These are phyloP conservation scores for Mastigias papua DNA, from an alignment of 30 jellyfish, hydroid and myxozoan genomes.

Conservation along the genomic window DNA sequence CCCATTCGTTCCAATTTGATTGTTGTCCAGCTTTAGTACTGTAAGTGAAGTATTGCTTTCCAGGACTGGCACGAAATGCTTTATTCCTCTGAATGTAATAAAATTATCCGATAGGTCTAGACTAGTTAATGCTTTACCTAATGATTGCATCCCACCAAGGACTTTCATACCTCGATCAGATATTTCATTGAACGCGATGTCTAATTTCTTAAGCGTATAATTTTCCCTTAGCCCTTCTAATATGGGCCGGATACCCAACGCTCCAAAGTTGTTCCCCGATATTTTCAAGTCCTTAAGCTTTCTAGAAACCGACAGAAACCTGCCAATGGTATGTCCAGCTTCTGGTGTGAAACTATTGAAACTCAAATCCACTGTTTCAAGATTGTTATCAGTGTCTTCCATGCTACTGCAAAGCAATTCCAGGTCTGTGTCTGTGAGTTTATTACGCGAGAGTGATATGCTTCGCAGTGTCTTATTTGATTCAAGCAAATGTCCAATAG, in stretches of 20 bases:
- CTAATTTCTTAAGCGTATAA: slow-evolving; percentile 32
- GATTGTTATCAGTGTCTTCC: slow-evolving; percentile 48
- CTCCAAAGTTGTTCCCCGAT: slow-evolving; percentile 65
- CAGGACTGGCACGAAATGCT: slow-evolving; percentile 29
- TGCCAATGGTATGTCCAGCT: slow-evolving; percentile 55
- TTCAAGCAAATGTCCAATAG: slow-evolving; percentile 61
- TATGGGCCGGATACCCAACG: slow-evolving; percentile 26
- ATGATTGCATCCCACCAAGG: slow-evolving; percentile 9
- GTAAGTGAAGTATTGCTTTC: slow-evolving; percentile 23
- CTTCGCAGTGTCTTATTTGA: slow-evolving; percentile 46
- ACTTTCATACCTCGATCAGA: slow-evolving; percentile 52
- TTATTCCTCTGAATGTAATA: slow-evolving; percentile 42
- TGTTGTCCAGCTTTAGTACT: slow-evolving; percentile 53
- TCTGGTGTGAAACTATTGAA: slow-evolving; percentile 65
- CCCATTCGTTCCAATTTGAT: slow-evolving; percentile 68
- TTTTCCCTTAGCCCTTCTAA: slow-evolving; percentile 43
- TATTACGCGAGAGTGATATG: slow-evolving; percentile 37
- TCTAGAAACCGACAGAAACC: slow-evolving; percentile 13
- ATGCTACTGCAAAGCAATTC: slow-evolving; percentile 65
- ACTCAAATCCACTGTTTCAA: slow-evolving; percentile 56
- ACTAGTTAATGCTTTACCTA: slow-evolving; percentile 17
- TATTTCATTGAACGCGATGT: slow-evolving; percentile 62
- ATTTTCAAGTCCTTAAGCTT: slow-evolving; percentile 39
- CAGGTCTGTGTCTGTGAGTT: slow-evolving; percentile 61
- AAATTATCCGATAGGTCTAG: slow-evolving; percentile 68